Evolutionary conservation across 1,140 invertebrate genomes (phyloP), one percentile per base, ranked within the genome.

Genomic region (Spodoptera frugiperda): DNA sequence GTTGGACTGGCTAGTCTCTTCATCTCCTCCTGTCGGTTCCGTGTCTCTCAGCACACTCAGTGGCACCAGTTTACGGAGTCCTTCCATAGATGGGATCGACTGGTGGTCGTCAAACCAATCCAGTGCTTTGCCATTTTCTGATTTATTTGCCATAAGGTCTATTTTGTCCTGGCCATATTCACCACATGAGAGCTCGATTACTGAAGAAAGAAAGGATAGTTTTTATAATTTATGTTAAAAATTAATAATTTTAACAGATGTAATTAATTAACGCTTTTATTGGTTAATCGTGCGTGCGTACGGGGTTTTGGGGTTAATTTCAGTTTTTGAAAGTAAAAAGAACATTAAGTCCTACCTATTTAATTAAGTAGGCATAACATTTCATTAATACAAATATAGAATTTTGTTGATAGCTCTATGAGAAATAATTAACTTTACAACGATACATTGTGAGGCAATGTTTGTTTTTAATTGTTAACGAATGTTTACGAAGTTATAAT

Each of bases 141-240:
- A 96, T 72, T 96, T 96, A 2, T 94, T 91, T 5, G 97, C 96
- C 72, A 99, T 94, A 21, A 95, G 90, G 21, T 96, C 90, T 3
- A 98, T 96, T 93, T 96, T 98, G 84, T 96, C 97, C 17, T 97
- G 95, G 0, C 98, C 98, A 83, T 98, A 97, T 90, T 99, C 98
- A 0, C 97, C 98, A 78, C 97, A 97, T 0, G 98, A 97, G 80
- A 99, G 94, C 94, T 99, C 98, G 85, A 98, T 98, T 12, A 97
- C 97, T 97, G 85, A 17, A 33, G 54, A 21, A 15, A 49, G 46
- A 10, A 25, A 39, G 11, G 39, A 59, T 12, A 25, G 15, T 17
- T 30, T 57, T 57, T 19, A 59, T n/a, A n/a, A n/a, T 39, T 25
- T 25, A 39, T 9, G 9, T 4, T 1, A 0, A 25, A 25, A 25